These are phyloP conservation scores for Apogon talboti DNA, from an alignment of 2,797 vertebrate genomes.

Conservation along the genomic window DNA sequence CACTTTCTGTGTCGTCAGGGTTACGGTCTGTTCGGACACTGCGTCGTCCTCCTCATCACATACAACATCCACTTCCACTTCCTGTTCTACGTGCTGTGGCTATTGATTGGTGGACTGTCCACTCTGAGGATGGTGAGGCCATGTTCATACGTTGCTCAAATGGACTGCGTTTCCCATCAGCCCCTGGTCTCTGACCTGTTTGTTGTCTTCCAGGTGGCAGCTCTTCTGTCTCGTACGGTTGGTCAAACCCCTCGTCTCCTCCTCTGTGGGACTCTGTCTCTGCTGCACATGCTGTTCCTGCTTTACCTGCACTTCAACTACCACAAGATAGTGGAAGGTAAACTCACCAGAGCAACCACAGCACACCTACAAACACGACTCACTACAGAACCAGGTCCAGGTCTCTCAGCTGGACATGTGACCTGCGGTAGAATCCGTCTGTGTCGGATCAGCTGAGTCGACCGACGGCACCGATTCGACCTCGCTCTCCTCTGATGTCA, in stretches of 20 bases:
- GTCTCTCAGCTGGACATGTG: background rate
- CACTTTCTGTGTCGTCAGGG: slow-evolving; percentile 81
- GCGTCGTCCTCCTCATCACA: slow-evolving; percentile 92
- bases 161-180: slow-evolving; percentile 12
- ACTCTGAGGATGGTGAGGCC: slow-evolving; percentile 92
- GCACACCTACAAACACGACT: background rate
- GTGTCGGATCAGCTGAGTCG: too few species aligned
- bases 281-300: slow-evolving; percentile 96
- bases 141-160: too few species aligned
- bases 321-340: slow-evolving; percentile 97
- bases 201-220: slow-evolving; percentile 85
- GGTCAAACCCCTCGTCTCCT: slow-evolving; percentile 94
- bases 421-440: too few species aligned
- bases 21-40: slow-evolving; percentile 96
- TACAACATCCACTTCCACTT: slow-evolving; percentile 98
- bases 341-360: slow-evolving; percentile 8
- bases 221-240: slow-evolving; percentile 92
- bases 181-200: slow-evolving; percentile 3
- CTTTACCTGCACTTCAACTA: slow-evolving; percentile 98
- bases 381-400: background rate
- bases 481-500: too few species aligned
- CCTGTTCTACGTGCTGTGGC: slow-evolving; percentile 95
- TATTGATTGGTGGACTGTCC: slow-evolving; percentile 92
- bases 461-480: too few species aligned
- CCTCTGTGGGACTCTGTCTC: slow-evolving; percentile 89